Base-by-base conservation (phyloP, 2,113 vertebrate species). In the Strigops habroptila region DNA sequence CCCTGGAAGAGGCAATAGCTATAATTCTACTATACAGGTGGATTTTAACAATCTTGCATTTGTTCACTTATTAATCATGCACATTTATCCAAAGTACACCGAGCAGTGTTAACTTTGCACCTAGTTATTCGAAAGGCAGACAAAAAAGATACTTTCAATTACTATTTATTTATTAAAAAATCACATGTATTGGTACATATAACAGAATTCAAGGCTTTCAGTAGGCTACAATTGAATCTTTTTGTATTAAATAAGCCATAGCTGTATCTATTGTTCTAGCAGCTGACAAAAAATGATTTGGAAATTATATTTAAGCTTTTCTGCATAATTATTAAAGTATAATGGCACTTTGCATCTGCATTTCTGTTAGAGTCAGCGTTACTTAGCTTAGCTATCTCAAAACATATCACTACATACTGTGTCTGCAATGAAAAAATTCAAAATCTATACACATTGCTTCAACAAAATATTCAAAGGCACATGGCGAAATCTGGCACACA, bases 141-240 rank as follows among this genome's bases (percentile, higher is more conserved):
- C 5, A 6, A 65, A 91, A 84, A 82, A 78, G 57, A 64, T n/a
- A 8, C 15, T 52, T 82, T 91, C 30, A 71, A 65, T 84, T 69
- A 53, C 43, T 88, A 55, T 91, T 93, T 88, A 55, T 91, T 93
- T 84, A 77, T 89, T 94, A 35, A 84, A 92, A 96, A 93, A 93
- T 44, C 44, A 71, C 65, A 65, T 62, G 14, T 68, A 52, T 80
- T 57, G 33, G 52, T 78, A 70, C 76, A 46, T 67, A 48, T 21
- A 92, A 92, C 52, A 70, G 51, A 75, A 92, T 74, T 82, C 77
- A 91, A 92, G 31, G 49, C 48, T 91, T 95, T 91, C 39, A 43
- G 39, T 68, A 51, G 62, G 14, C 37, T 91, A 21, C 68, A 92
- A 89, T 64, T 87, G 44, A 91, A 90, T 71, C 24, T 14, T 77